phyloP scores from a whole-genome alignment of 2,113 vertebrate species.

The Genyomyrus donnyi region DNA sequence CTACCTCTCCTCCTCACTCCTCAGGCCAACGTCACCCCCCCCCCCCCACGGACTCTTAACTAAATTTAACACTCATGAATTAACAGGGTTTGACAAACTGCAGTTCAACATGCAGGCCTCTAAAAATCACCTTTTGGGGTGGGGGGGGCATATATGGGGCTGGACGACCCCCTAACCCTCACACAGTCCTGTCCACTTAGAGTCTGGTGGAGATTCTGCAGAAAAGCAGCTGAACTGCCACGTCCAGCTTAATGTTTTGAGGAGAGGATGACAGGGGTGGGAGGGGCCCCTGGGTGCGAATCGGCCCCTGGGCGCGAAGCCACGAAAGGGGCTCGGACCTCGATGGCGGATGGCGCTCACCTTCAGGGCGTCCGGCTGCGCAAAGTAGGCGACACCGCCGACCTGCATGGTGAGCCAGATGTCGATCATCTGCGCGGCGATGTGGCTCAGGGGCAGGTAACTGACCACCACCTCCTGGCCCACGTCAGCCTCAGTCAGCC shows the following conservation, averaged over 20 bases:
- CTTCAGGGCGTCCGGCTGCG: constrained; percentile 82
- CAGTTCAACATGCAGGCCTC: neutral
- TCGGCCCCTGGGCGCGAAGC: neutral
- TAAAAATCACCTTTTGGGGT: neutral
- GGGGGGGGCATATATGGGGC: neutral
- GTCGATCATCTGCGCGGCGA: constrained; percentile 83
- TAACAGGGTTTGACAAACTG: neutral
- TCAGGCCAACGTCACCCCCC: neutral
- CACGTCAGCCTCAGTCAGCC: constrained; percentile 26
- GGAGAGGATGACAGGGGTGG: neutral
- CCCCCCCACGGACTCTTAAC: neutral
- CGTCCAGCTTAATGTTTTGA: neutral
- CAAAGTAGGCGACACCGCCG: constrained; percentile 69
- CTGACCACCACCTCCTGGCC: constrained; percentile 77
- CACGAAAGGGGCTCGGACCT: neutral
- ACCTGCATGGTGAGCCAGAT: constrained; percentile 74
- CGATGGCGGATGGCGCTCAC: constrained; percentile 49
- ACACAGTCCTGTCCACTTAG: neutral
- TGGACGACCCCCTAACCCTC: neutral
- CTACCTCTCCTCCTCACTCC: neutral
- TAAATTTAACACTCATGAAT: neutral
- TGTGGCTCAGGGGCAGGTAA: constrained; percentile 90
- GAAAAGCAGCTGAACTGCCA: neutral
- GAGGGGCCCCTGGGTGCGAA: neutral
- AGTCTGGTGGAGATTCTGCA: neutral